These are phyloP conservation scores for Caiman crocodilus DNA, from an alignment of 2,797 vertebrate genomes.

Conservation along the genomic window DNA sequence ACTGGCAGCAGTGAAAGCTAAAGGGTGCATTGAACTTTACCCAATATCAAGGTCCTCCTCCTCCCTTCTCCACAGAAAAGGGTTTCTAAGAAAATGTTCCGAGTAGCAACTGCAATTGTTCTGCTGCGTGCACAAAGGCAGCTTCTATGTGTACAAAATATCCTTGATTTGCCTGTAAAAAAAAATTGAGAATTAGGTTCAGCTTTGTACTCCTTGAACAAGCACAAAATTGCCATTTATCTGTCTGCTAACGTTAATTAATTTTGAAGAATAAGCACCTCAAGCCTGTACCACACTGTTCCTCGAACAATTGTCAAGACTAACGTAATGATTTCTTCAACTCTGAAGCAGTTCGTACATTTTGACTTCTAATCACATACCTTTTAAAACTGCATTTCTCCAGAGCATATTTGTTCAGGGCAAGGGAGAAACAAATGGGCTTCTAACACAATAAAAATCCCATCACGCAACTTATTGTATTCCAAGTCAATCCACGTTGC, in stretches of 20 bases:
- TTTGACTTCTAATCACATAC: not conserved
- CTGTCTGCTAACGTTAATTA: not conserved
- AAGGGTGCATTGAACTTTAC: not conserved
- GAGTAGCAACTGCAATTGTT: fast-evolving
- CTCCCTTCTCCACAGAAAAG: not conserved
- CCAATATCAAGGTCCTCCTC: fast-evolving
- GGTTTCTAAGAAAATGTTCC: not conserved
- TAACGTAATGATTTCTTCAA: not conserved
- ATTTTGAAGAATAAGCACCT: no score
- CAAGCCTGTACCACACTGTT: no score
- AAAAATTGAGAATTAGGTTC: not conserved
- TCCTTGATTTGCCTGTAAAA: fast-evolving
- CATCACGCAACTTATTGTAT: not conserved
- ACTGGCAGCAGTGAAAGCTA: not conserved
- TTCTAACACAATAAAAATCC: not conserved
- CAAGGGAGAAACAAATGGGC: not conserved
- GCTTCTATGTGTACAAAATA: not conserved
- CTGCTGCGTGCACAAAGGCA: fast-evolving
- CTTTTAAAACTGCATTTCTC: not conserved
- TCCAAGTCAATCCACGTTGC: not conserved
- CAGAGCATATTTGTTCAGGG: not conserved
- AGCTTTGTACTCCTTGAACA: not conserved
- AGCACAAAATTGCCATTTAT: not conserved
- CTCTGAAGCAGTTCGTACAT: not conserved
- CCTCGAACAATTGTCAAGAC: no score